Base-by-base conservation (phyloP, 2,113 vertebrate species). In the Ophthalmolycus amberensis region DNA sequence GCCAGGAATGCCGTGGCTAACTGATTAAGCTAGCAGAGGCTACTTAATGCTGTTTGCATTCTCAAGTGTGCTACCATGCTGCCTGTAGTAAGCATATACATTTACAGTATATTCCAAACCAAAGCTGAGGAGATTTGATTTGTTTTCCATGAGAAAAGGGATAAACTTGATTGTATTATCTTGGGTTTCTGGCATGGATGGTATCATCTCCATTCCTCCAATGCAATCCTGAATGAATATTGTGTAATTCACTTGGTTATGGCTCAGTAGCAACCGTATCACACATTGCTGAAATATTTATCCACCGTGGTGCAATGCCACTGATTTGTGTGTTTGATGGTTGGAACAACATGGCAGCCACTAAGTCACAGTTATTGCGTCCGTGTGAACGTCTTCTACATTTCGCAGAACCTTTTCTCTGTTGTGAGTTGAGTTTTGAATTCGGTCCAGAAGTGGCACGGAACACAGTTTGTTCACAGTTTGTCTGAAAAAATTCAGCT, bases 1-100 rank as follows among this genome's bases (percentile, higher is more conserved):
- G 68, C 67, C n/a, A 32, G 38, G 79, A 91, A 92, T 90, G 68
- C 67, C 20, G 37, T 22, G 8, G 83, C 65, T 86, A 83, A 86
- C 85, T 85, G 82, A 89, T 81, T 85, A 79, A 80, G 76, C 37
- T 22, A 84, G 65, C 59, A 27, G 58, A 78, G 56, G 59, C 82
- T 81, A 56, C 59, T 56, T 52, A 3, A 72, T 70, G 64, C 62
- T 67, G 48, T 76, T 71, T 85, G 75, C 50, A 15, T 40, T 50
- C 50, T 56, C 27, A 27, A 22, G 4, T 74, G 27, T 67, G 58
- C 54, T 37, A 37, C 38, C 58, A 7, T 27, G 59, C 52, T 66
- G 14, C 15, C n/a, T 80, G 50, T 50, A 20, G 5, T 6, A 15
- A 42, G 18, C 32, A 59, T 42, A 64, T 29, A 15, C 0, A 65